Evolutionary conservation across 2,797 vertebrate species (phyloP), one percentile per base, ranked within the genome.

Genomic region (Neomorphus geoffroyi): DNA sequence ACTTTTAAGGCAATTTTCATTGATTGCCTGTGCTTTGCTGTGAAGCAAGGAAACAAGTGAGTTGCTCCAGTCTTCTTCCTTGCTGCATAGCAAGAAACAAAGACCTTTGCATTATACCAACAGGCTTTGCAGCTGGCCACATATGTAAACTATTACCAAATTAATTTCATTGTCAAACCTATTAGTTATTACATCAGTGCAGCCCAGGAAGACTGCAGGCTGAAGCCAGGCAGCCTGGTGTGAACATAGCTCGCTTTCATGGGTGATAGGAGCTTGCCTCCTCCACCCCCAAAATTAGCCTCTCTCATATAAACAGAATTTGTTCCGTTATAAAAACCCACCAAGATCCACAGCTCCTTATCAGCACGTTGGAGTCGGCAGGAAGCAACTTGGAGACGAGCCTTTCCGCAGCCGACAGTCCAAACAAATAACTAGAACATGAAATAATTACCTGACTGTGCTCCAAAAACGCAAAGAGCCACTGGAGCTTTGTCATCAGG

Each of bases 391-490:
- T 88, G 92, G 91, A 97, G 94, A 96, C 90, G 96, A 97, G 95
- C 92, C 92, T 93, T 96, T 97, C 96, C 94, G 94, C 90, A 84
- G 88, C 88, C 90, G 51, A 93, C 92, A 92, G 88, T 54, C 92
- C 90, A 95, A 95, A 95, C 93, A 95, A 96, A 90, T 79, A 85
- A 51, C 92, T 96, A 86, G 64, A 94, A 96, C 82, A 90, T 94
- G 93, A 96, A 92, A 95, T 93, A 94, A 96, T 95, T 96, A 98
- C 98, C 98, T 98, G 98, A 96, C 98, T 98, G 89, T 98, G 98
- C 92, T 98, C 98, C 89, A 98, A 96, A 96, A 98, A 98, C 18
- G 98, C 98, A 90, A 98, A 98, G 60, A 98, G 97, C 97, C 97
- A 98, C 86, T 98, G 98, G 43, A 98, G 96, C 86, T 98, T 98